Base-by-base conservation (phyloP, 2,797 vertebrate species). In the Ctenochaetus hawaiiensis region DNA sequence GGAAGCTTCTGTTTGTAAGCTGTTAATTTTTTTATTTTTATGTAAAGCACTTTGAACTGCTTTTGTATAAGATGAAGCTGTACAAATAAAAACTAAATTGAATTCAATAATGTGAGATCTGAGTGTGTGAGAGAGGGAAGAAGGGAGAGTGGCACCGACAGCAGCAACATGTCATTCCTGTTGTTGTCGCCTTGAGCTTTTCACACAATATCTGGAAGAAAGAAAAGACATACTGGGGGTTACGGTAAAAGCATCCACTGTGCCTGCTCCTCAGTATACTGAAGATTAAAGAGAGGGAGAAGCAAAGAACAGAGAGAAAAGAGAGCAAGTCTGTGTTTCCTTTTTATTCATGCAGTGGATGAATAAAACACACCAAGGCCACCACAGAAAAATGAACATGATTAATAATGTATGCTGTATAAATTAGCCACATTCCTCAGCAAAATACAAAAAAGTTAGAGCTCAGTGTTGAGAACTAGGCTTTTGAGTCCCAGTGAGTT, bases 321-420 rank as follows among this genome's bases (percentile, higher is more conserved):
- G 51, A 51, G 34, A 82, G 23, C 49, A 1, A 65, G 66, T 48
- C 41, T 63, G 20, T 37, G 52, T 62, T 62, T 70, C 49, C 23
- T 90, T 26, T 78, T 82, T 87, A 81, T 73, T 89, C 49, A 67
- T 84, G 65, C 82, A 69, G 56, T 44, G 67, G 67, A 86, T 85
- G 75, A 82, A 83, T 87, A 81, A 81, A 84, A 58, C 67, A 62
- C 67, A 73, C 67, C 72, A 88, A 87, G 82, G 81, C 78, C 75
- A 81, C 67, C 26, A 18, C 61, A 59, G 41, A 81, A 82, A 87
- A 86, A 84, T 60, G 39, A 86, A 82, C 67, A 78, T 9, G 57
- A 75, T 91, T 82, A 85, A 87, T 88, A 87, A 86, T 88, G 58
- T 34, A 83, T 78, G 67, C 41, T 82, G 71, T 83, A 58, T 87